Conservation (phyloP, 2,113 vertebrate species). For the Brienomyrus longianalis region DNA sequence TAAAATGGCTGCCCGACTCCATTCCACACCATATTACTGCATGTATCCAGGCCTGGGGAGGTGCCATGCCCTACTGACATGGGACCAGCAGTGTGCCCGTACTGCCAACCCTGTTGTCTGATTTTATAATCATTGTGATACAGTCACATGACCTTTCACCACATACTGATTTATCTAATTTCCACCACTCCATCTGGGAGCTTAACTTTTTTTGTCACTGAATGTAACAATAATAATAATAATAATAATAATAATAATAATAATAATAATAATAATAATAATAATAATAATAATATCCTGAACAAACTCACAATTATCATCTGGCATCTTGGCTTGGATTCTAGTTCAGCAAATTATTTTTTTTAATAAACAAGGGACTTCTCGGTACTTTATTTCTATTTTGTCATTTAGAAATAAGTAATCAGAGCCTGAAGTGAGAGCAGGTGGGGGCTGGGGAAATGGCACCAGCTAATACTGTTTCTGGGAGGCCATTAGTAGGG, state of each 20-base stretch:
- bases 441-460: neutral
- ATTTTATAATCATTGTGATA: too few relatives aligned
- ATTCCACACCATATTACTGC: too few relatives aligned
- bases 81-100: too few relatives aligned
- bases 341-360: neutral
- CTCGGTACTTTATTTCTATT: neutral
- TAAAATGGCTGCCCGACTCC: too few relatives aligned
- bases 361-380: neutral
- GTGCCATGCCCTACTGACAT: too few relatives aligned
- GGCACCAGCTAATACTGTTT: neutral
- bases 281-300: neutral
- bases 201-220: too few relatives aligned
- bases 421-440: constrained; percentile 2
- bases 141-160: too few relatives aligned
- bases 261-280: neutral
- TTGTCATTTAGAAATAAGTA: neutral
- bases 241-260: neutral
- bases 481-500: neutral
- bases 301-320: neutral
- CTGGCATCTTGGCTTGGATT: neutral
- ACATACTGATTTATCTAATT: too few relatives aligned
- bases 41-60: too few relatives aligned
- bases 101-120: too few relatives aligned
- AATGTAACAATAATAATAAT: too few relatives aligned
- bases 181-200: too few relatives aligned